Base-by-base conservation (phyloP, 2,888 invertebrate genomes). In the Resseliella maxima region DNA sequence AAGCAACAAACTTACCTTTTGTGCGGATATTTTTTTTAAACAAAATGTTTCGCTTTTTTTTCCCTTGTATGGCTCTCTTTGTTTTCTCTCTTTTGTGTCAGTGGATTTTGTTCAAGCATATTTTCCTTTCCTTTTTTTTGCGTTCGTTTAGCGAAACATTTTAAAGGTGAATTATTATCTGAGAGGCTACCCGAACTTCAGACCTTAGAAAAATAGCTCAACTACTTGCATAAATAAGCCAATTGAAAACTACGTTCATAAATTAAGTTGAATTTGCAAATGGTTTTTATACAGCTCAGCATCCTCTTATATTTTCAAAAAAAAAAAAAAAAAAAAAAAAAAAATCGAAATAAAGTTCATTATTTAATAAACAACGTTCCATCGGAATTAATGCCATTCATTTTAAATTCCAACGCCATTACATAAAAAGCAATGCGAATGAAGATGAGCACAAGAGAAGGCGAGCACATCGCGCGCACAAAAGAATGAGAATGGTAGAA, bases 171-270 rank as follows among this genome's bases (percentile, higher is more conserved):
- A 38, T 38, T 83, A 38, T 83, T 38, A 83, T n/a, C n/a, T 38
- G 38, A 83, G 38, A 83, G n/a, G 38, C 72, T 3, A 38, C 8
- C n/a, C 38, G 21, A 38, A 83, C 24, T 83, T 18, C 38, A 12
- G n/a, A 0, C 8, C 21, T 83, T 38, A 38, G 3, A 1, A 31
- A 1, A 83, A 83, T 83, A 83, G 83, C 83, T 72, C 72, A 72
- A 72, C 72, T 72, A 72, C 31, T n/a, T 83, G 41, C 38, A 83
- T 83, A 38, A 83, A 83, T 38, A 83, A 83, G 36, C 38, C 83
- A 83, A 83, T 83, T 83, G 83, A 83, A 83, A 83, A 83, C 38
- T 83, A 21, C 0, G 83, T n/a, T 83, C 36, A 21, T 83, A 38
- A 83, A 83, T 83, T 83, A n/a, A 3, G 72, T n/a, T n/a, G n/a